phyloP scores from a whole-genome alignment of 2,888 invertebrate species.

The Ichneumon xanthorius region DNA sequence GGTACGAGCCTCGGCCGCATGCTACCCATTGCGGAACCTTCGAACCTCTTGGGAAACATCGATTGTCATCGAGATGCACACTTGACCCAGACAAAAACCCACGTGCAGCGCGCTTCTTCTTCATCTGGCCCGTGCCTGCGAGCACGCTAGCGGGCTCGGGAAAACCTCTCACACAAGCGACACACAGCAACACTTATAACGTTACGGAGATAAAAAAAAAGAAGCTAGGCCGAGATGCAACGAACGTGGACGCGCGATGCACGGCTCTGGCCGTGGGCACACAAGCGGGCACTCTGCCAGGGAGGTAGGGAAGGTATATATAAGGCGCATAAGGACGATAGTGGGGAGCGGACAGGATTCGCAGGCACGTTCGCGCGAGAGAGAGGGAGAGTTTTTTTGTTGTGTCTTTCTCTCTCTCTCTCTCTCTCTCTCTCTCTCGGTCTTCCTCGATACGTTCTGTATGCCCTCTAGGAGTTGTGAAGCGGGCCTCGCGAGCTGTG shows the following conservation, averaged over 20 bases:
- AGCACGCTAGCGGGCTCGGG: conserved; percentile 13
- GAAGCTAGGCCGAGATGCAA: conserved; percentile 29
- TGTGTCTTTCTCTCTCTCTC: background rate
- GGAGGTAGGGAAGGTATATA: conserved; percentile 27
- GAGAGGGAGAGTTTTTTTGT: background rate
- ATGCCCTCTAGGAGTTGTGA: conserved; percentile 44
- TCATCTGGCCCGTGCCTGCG: conserved; percentile 29
- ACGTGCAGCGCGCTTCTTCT: conserved; percentile 49
- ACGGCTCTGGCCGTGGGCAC: conserved; percentile 55
- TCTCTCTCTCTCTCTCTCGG: too few species aligned
- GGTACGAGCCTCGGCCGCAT: background rate
- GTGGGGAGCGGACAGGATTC: conserved; percentile 38
- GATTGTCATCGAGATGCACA: conserved; percentile 75
- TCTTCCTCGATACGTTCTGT: conserved; percentile 15
- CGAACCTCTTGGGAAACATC: conserved; percentile 63
- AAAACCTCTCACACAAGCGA: conserved; percentile 13
- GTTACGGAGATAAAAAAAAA: background rate
- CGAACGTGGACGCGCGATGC: conserved; percentile 20
- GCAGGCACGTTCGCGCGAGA: background rate
- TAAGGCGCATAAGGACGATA: conserved; percentile 54
- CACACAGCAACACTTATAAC: background rate
- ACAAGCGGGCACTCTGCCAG: conserved; percentile 56
- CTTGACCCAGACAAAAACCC: conserved; percentile 76
- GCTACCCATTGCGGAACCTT: conserved; percentile 56
- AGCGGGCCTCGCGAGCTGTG: conserved; percentile 18